Base-by-base conservation (phyloP, 2,888 invertebrate species). In the Salticus scenicus region DNA sequence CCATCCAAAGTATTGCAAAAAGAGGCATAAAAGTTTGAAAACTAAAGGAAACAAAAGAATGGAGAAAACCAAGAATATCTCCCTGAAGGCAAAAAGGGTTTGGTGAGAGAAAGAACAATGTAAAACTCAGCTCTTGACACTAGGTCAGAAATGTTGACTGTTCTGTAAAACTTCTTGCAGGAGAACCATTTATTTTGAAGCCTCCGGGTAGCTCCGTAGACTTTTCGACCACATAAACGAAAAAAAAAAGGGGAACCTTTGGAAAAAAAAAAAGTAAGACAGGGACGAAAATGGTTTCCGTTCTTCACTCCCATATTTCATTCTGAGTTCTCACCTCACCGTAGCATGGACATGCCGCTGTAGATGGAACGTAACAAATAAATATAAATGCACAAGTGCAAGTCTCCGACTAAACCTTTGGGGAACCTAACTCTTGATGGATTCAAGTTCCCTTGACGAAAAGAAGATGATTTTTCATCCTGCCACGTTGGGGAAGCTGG, bases 401-500 rank as follows among this genome's bases (percentile, higher is more conserved):
- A 64, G 78, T 78, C 78, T 74, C 74, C 72, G 74, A 37, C 71
- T 57, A 80, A 86, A 86, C 76, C 86, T 86, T 86, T 74, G 51
- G 80, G 86, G 86, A 80, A 76, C 76, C 63, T 41, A 42, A 51
- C 71, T 74, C 86, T 67, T 86, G 86, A 86, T 86, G 80, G 86
- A 86, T 86, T 80, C 86, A 79, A 75, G 75, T 73, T 86, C 86
- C 86, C 86, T 71, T 78, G 86, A 86, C 86, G 86, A 80, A 86
- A 86, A 77, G 75, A 76, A 78, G 86, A 86, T 86, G 86, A 86
- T 86, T 86, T 86, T 86, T 86, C 86, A 86, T 80, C 76, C 80
- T 76, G 86, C 86, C 80, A 86, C 86, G 80, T 86, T 71, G 75
- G 80, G 80, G 80, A 76, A 63, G 76, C 67, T 70, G 86, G 80